Evolutionary conservation across 2,113 vertebrate genomes (phyloP), one percentile per base, ranked within the genome.

Genomic region (Glaucidium brasilianum): DNA sequence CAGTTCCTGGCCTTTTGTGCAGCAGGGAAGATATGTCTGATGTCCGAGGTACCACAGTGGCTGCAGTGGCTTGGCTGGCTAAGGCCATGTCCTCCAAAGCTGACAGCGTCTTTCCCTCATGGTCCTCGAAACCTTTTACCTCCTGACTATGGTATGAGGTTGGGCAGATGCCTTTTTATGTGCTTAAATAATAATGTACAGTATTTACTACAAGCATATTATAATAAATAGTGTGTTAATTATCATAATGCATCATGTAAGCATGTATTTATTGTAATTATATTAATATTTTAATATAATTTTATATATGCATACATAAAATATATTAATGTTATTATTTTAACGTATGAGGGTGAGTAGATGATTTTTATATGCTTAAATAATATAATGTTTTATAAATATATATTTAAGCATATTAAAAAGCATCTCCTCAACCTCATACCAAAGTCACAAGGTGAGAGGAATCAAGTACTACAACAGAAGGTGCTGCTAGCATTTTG

Each of bases 401-500:
- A 43, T 29, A 10, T 75, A 56, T 84, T 84, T 71, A 37, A 41
- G 34, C 12, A 32, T 58, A 43, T 47, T 62, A 62, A 72, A 86
- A 83, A 69, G 5, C 8, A 50, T 41, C 55, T 91, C 7, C 12
- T 43, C 52, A 66, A 8, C 47, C 80, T 79, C 56, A 43, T 66
- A 29, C 19, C 29, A 13, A 22, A 6, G 2, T 79, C 19, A 43
- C 11, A 58, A 71, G 20, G 30, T 47, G 52, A 67, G 52, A 67
- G 30, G 49, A 49, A 43, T 29, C 1, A 6, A 69, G 25, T 39
- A 5, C 25, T 60, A 22, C 1, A 1, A 59, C 6, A 3, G 26
- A 86, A 75, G 30, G 41, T 89, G 30, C 56, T 89, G 23, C 45
- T 66, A 19, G n/a, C 12, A n/a, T n/a, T 78, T 59, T 74, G 6